Percentiles rank a stretch among this genome's conserved stretches.
Evolutionary conservation across 64 coral and sea anemone genomes (phyloP).

Genomic region (Anthopleura sola): DNA sequence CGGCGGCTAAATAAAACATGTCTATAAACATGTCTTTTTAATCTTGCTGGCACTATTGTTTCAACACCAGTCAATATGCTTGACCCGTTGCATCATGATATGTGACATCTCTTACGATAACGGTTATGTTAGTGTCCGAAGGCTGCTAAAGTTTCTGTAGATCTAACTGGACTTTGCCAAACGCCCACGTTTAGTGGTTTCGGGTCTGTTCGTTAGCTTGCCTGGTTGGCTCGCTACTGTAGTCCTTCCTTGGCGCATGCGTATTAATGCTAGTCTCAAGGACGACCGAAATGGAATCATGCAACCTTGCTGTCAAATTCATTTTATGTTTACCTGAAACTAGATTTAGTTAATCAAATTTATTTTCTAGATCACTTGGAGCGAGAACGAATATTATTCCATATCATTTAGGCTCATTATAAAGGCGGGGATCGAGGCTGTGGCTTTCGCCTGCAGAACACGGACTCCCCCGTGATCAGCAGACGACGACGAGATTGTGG

Average conservation of each 20-base stretch:
- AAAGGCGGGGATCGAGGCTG: too few species aligned
- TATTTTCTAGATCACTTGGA: too few species aligned
- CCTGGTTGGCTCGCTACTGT: not conserved
- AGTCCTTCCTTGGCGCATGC: not conserved
- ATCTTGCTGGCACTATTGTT: not conserved
- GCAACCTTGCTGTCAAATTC: too few species aligned
- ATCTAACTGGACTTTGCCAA: not conserved
- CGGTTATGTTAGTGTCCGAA: not conserved
- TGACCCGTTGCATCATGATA: not conserved
- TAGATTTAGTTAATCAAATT: too few species aligned
- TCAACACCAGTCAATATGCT: not conserved
- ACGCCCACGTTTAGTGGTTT: not conserved
- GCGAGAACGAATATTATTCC: too few species aligned
- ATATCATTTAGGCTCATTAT: too few species aligned
- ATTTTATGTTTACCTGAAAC: too few species aligned
- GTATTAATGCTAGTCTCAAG: not conserved
- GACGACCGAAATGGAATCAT: too few species aligned
- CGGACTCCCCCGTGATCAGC: too few species aligned
- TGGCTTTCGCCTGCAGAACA: too few species aligned
- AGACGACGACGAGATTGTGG: too few species aligned
- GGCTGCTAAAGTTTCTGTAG: not conserved
- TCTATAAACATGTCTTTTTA: not conserved
- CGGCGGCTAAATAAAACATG: not conserved
- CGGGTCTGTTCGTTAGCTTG: not conserved
- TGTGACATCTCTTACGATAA: not conserved